Evolutionary conservation across 2,797 vertebrate species (phyloP), one percentile per base, ranked within the genome.

Genomic region (Anguilla pacifica): DNA sequence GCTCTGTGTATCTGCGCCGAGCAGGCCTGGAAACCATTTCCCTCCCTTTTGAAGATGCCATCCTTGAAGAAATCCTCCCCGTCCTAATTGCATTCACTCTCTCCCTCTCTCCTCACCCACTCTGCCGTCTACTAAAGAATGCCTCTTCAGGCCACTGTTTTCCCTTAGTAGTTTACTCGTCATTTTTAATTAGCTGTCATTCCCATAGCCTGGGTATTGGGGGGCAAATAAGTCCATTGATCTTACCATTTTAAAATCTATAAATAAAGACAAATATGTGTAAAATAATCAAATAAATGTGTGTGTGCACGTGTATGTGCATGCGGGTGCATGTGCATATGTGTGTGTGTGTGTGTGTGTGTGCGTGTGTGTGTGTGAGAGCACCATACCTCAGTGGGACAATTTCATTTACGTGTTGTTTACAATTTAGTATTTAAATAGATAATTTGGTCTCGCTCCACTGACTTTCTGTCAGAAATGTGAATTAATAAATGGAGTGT

Each of bases 401-500:
- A 86, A 35, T 89, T 88, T 89, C 77, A 83, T 86, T 83, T 13
- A 64, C 90, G 88, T 92, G 87, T 89, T 92, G 87, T 89, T 89
- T 90, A 86, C 35, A 46, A 77, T 89, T 91, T 92, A 91, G 88
- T 92, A 89, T 91, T 89, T 89, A 91, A 93, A 92, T 89, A 39
- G 84, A 72, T 91, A 86, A 93, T 87, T 83, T 91, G 83, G 86
- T 89, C 87, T 91, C 90, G 92, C 90, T 90, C 9, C 3, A 85
- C 74, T 88, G 91, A 83, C 0, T 89, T 79, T 85, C 86, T 83
- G 84, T 92, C 90, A 91, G 89, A 92, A 87, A 91, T 92, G 90
- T 90, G 89, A 93, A 89, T 72, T 25, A 90, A 89, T 90, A 94
- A 93, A 92, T 94, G 90, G 87, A 92, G 90, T 93, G 89, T 93